A percentile compares a stretch with the other conserved stretches of the same genome.
phyloP scores from a whole-genome alignment of 2,113 vertebrate species.

The Odontesthes bonariensis region DNA sequence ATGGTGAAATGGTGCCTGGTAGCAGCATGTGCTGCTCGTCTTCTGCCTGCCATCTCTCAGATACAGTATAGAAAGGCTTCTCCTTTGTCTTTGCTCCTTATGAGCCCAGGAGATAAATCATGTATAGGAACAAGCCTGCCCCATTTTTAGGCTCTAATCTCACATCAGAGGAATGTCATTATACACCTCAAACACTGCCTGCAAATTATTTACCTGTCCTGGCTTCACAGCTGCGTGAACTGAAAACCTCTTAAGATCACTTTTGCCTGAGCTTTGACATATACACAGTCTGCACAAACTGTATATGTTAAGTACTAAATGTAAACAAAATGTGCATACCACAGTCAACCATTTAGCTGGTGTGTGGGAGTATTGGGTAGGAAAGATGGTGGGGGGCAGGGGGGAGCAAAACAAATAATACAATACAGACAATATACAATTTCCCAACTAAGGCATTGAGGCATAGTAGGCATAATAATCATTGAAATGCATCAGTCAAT shows the following conservation, averaged over 20 bases:
- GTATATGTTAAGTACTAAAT: slow-evolving; percentile 66
- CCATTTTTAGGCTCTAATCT: slow-evolving; percentile 73
- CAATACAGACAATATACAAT: slow-evolving; percentile 66
- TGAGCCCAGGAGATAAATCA: slow-evolving; percentile 65
- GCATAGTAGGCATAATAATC: slow-evolving; percentile 71
- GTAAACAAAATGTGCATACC: slow-evolving; percentile 80
- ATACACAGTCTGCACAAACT: slow-evolving; percentile 61
- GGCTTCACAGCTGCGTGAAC: slow-evolving; percentile 68
- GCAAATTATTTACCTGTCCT: slow-evolving; percentile 60
- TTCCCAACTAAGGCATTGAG: slow-evolving; percentile 77
- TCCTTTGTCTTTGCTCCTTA: slow-evolving; percentile 49
- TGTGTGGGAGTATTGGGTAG: slow-evolving; percentile 57
- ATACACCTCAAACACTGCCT: slow-evolving; percentile 62
- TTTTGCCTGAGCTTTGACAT: slow-evolving; percentile 77
- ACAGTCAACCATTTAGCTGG: slow-evolving; percentile 77
- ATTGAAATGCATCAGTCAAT: slow-evolving; percentile 76
- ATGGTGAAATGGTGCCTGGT: slow-evolving; percentile 63
- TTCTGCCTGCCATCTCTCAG: slow-evolving; percentile 39
- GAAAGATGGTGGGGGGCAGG: slow-evolving; percentile 33
- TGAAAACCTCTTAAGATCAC: slow-evolving; percentile 53
- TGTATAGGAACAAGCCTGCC: slow-evolving; percentile 69
- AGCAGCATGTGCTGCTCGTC: slow-evolving; percentile 59
- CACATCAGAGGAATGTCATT: slow-evolving; percentile 77
- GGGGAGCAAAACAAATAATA: slow-evolving; percentile 44
- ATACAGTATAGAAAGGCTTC: slow-evolving; percentile 56